phyloP scores from a whole-genome alignment of 2,113 vertebrate genomes.

The Plectropomus leopardus region DNA sequence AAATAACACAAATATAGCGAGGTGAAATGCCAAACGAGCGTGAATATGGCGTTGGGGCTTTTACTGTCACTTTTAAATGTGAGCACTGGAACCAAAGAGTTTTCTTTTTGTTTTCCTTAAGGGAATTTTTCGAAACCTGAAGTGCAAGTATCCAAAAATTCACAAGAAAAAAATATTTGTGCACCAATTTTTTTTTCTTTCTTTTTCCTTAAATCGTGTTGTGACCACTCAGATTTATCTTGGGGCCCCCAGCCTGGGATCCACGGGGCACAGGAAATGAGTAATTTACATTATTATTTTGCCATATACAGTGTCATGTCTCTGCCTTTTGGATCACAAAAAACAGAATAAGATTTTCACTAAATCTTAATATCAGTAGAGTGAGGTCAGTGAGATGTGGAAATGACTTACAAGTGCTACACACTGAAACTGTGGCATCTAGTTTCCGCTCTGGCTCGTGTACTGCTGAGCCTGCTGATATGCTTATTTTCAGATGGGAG shows the following conservation, averaged over 20 bases:
- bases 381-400: conserved; percentile 5
- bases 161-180: too few species aligned
- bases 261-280: background rate
- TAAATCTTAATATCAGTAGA: conserved; percentile 20
- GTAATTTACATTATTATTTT: background rate
- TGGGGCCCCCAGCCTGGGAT: background rate
- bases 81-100: background rate
- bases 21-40: too few species aligned
- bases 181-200: too few species aligned
- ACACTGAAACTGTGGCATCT: background rate
- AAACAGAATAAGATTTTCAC: conserved; percentile 2
- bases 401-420: background rate
- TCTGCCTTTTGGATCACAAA: background rate
- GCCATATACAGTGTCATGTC: background rate
- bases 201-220: too few species aligned
- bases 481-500: conserved; percentile 28
- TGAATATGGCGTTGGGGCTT: too few species aligned
- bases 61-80: too few species aligned
- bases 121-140: too few species aligned
- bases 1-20: too few species aligned
- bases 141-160: too few species aligned
- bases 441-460: background rate
- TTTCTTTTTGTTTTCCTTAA: too few species aligned
- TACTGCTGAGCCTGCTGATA: conserved; percentile 18
- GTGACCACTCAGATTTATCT: too few species aligned